Percentiles rank a stretch among this genome's conserved stretches.
Conservation (phyloP, 2,113 vertebrate species). For the Pan troglodytes region NHGRI_mPanTro3-v2.1_pri NC_072412.2:107923001-107923500, state of each 20-base stretch:
- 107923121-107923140: background rate
- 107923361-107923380: background rate
- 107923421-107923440: slow-evolving; percentile 5
- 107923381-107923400: background rate
- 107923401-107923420: background rate
- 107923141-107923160: background rate
- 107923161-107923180: background rate
- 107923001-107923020: background rate
- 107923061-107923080: background rate
- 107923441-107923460: background rate
- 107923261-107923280: background rate
- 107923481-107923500: background rate
- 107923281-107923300: background rate
- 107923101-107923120: background rate
- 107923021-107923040: background rate
- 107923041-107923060: background rate
- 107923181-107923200: background rate
- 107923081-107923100: background rate
- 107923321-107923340: background rate
- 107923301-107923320: background rate
- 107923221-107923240: background rate
- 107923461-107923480: background rate
- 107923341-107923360: background rate
- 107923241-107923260: background rate
- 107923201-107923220: background rate